Evolutionary conservation across 2,113 vertebrate genomes (phyloP).

Genomic region (Dasyurus viverrinus): DNA sequence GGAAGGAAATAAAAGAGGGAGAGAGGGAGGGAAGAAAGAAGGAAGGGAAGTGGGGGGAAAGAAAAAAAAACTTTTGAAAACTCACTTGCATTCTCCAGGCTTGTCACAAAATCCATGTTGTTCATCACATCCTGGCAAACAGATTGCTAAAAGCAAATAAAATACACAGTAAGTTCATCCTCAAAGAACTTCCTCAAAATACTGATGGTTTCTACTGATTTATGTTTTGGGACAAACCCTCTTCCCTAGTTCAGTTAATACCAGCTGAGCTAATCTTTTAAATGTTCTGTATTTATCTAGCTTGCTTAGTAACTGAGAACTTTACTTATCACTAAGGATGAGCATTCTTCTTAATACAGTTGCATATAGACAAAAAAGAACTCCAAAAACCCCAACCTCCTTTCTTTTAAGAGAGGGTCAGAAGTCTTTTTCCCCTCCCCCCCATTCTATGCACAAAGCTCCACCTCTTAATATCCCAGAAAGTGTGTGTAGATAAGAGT

Average conservation of each 20-base stretch:
- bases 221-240: conserved; percentile 11
- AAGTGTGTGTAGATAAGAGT: conserved; percentile 98
- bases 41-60: too few relatives aligned
- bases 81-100: conserved; percentile 99
- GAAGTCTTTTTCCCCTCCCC: conserved; percentile 93
- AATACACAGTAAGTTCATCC: conserved; percentile 41
- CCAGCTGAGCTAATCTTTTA: conserved; percentile 78
- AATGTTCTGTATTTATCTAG: conserved; percentile 73
- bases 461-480: conserved; percentile 95
- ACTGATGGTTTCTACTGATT: neutral
- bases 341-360: conserved; percentile 93
- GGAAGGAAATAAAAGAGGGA: too few relatives aligned
- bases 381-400: conserved; percentile 88
- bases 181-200: neutral
- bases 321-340: conserved; percentile 85
- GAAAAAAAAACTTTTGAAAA: conserved; percentile 58
- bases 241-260: conserved; percentile 67
- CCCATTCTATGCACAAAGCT: conserved; percentile 91
- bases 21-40: too few relatives aligned
- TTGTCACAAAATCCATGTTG: conserved; percentile 96
- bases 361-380: conserved; percentile 92
- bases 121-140: conserved; percentile 96
- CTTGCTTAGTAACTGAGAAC: conserved; percentile 79
- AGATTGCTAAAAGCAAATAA: conserved; percentile 90
- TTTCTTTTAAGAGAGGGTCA: conserved; percentile 97